Percentiles rank a stretch among this genome's conserved stretches.
These are phyloP conservation scores for Elysia crispata DNA, from an alignment of 2,888 invertebrate genomes.

Conservation along the genomic window DNA sequence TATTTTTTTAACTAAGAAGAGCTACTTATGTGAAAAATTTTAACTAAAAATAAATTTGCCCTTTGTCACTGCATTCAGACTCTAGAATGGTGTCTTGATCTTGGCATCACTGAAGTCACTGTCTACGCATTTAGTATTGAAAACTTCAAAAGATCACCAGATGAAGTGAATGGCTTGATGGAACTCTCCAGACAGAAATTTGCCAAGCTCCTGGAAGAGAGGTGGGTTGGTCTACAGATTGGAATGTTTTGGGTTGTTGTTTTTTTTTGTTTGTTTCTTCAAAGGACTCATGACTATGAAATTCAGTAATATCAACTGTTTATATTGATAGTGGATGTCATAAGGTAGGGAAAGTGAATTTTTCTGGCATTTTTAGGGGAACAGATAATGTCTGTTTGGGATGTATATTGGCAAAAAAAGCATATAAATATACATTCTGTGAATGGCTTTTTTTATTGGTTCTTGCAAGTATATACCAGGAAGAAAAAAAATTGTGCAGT, in stretches of 20 bases:
- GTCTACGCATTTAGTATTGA: constrained; percentile 99
- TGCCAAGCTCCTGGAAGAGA: constrained; percentile 87
- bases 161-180: constrained; percentile 94
- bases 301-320: background rate
- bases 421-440: no score
- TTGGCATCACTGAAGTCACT: constrained; percentile 95
- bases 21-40: no score
- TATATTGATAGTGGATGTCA: background rate
- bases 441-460: no score
- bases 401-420: no score
- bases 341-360: no score
- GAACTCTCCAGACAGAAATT: constrained; percentile 92
- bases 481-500: no score
- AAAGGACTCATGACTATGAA: background rate
- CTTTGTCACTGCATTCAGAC: constrained; percentile 78
- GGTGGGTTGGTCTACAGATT: constrained; percentile 78
- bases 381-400: no score
- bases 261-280: background rate
- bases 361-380: no score
- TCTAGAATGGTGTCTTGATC: constrained; percentile 91
- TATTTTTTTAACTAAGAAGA: no score
- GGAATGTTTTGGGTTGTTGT: background rate
- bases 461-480: no score
- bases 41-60: no score
- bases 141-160: constrained; percentile 94